Evolutionary conservation across 2,888 invertebrate genomes (phyloP), one percentile per base, ranked within the genome.

Genomic region (Cantharis lateralis): DNA sequence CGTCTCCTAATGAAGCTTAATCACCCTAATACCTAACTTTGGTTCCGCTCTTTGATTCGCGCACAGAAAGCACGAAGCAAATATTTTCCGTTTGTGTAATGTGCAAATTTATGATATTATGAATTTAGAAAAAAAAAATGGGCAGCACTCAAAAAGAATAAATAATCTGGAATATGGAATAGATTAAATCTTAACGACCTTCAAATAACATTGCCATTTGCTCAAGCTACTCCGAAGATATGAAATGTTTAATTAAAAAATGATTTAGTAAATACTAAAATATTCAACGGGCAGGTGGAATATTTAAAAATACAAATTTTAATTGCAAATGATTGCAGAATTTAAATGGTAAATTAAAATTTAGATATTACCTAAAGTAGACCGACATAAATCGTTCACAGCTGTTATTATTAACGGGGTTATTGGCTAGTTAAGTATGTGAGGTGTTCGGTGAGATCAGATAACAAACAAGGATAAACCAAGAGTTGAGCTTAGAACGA

Each of bases 351-450:
- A 74, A 68, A 71, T 72, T 63, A 63, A 70, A 66, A 63, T 74
- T 72, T 69, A 71, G 64, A 70, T 72, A 72, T 70, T 69, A 32
- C 63, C 15, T 70, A 18, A 75, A 72, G 64, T 63, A 48, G 69
- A 7, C 66, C 32, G 78, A 76, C 75, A 81, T 82, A 82, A 82
- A 82, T 82, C 81, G 81, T 80, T 78, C 70, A 72, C 74, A 79
- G 80, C 80, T 80, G 81, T 82, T 81, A 80, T 79, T 82, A 80
- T 80, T 82, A 82, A 82, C 82, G 82, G 81, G 81, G 81, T 82
- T 82, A 82, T 80, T 80, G 80, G 81, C 80, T 81, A 81, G 71
- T 79, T 78, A 80, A 72, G 74, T 75, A 77, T 77, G 77, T 75
- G 74, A 77, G 81, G 81, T 80, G 79, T 80, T 78, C 76, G 71